Conservation (phyloP, 1,140 invertebrate genomes). For the Trialeurodes vaporariorum region DNA sequence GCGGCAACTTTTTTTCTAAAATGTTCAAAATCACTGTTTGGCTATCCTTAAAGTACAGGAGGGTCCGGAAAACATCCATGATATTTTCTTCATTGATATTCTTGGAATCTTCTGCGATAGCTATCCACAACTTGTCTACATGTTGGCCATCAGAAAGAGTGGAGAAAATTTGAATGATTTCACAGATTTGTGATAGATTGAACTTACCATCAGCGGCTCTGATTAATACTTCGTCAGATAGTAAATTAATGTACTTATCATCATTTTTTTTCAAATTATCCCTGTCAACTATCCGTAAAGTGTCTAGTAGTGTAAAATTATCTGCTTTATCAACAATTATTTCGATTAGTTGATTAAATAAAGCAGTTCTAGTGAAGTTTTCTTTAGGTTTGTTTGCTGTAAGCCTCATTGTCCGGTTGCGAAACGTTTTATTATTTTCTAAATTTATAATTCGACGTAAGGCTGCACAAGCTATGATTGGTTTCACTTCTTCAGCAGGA, state of each 20-base stretch:
- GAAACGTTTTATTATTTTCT: slow-evolving; percentile 35
- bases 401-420: slow-evolving; percentile 19
- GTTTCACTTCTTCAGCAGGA: slow-evolving; percentile 39
- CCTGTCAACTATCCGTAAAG: slow-evolving; percentile 33
- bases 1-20: slow-evolving; percentile 46
- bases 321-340: slow-evolving; percentile 35
- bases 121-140: slow-evolving; percentile 56
- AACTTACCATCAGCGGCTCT: slow-evolving; percentile 47
- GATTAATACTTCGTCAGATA: slow-evolving; percentile 48
- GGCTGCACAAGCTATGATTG: slow-evolving; percentile 38
- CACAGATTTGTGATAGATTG: slow-evolving; percentile 46
- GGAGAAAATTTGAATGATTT: slow-evolving; percentile 39
- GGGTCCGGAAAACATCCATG: slow-evolving; percentile 41
- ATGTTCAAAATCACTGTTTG: slow-evolving; percentile 46
- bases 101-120: slow-evolving; percentile 43
- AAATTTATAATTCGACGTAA: slow-evolving; percentile 40
- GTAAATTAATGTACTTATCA: slow-evolving; percentile 39
- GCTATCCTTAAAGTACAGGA: slow-evolving; percentile 46
- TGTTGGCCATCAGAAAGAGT: slow-evolving; percentile 32
- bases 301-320: slow-evolving; percentile 35
- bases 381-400: slow-evolving; percentile 20
- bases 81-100: slow-evolving; percentile 47
- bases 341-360: slow-evolving; percentile 37
- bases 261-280: slow-evolving; percentile 36
- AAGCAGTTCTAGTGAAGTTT: slow-evolving; percentile 33